A percentile compares a stretch with the other conserved stretches of the same genome.
These are phyloP conservation scores for Spodoptera exigua DNA, from an alignment of 2,888 invertebrate genomes.

Conservation along the genomic window DNA sequence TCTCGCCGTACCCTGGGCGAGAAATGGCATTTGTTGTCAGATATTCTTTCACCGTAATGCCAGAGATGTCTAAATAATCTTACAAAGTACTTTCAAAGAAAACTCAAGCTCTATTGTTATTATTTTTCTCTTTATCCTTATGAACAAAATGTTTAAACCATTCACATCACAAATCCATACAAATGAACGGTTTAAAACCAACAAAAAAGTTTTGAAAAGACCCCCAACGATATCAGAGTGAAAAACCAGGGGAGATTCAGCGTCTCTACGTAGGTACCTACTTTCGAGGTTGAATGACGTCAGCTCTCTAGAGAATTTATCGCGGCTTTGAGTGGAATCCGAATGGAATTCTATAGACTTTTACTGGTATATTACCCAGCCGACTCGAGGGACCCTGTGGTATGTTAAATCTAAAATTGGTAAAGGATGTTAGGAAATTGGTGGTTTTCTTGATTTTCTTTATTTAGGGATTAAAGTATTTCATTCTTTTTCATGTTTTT, in stretches of 20 bases:
- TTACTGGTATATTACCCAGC: constrained; percentile 50
- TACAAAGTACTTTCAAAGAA: too few relatives aligned
- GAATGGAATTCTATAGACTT: constrained; percentile 56
- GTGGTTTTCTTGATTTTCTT: constrained; percentile 22
- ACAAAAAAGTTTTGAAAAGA: constrained; percentile 7
- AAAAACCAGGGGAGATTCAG: constrained; percentile 28
- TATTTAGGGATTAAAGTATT: too few relatives aligned
- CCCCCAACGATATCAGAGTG: constrained; percentile 3
- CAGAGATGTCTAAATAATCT: too few relatives aligned
- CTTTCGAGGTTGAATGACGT: constrained; percentile 55
- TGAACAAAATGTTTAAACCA: too few relatives aligned
- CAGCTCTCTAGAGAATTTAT: constrained; percentile 50
- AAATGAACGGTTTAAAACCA: background rate
- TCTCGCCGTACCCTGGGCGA: too few relatives aligned
- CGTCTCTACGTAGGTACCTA: constrained; percentile 32
- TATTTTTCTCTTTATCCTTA: too few relatives aligned
- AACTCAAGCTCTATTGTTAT: too few relatives aligned
- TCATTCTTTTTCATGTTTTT: too few relatives aligned
- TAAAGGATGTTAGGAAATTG: constrained; percentile 36
- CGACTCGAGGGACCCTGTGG: constrained; percentile 35
- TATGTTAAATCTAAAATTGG: constrained; percentile 56
- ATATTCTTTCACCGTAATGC: too few relatives aligned
- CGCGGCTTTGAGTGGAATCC: constrained; percentile 51
- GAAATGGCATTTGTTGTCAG: too few relatives aligned
- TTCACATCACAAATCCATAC: background rate